Conservation (phyloP, 2,888 invertebrate species). For the Blera fallax region DNA sequence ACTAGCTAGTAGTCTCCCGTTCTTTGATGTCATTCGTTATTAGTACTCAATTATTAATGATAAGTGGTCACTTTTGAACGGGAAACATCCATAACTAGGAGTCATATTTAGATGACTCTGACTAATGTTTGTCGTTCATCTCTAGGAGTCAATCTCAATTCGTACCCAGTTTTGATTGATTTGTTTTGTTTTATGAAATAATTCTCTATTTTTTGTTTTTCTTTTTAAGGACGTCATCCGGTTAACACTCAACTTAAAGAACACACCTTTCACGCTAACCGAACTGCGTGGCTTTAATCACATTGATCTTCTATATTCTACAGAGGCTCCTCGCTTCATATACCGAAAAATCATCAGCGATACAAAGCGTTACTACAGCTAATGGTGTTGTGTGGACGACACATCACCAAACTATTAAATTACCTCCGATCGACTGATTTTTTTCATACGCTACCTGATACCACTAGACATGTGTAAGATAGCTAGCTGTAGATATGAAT, state of each 20-base stretch:
- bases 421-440: conserved; percentile 58
- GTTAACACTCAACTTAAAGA: conserved; percentile 75
- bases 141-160: too few species aligned
- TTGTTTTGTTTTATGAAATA: not conserved
- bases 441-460: conserved; percentile 62
- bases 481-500: conserved; percentile 43
- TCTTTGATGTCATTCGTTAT: too few species aligned
- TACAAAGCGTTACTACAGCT: conserved; percentile 73
- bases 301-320: conserved; percentile 78
- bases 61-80: too few species aligned
- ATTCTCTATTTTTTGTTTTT: not conserved
- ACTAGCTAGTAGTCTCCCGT: too few species aligned
- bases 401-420: not conserved
- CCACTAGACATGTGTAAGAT: conserved; percentile 36
- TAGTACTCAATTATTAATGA: too few species aligned
- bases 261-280: conserved; percentile 75
- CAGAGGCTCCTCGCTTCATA: conserved; percentile 76
- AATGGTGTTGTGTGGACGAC: conserved; percentile 18
- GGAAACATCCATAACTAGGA: too few species aligned
- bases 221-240: conserved; percentile 75
- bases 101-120: too few species aligned
- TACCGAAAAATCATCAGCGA: conserved; percentile 77
- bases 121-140: too few species aligned
- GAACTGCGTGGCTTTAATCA: conserved; percentile 79
- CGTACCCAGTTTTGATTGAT: too few species aligned